Percentiles rank a stretch among this genome's conserved stretches.
Conservation (phyloP, 2,113 vertebrate species). For the Leucoraja erinaceus region DNA sequence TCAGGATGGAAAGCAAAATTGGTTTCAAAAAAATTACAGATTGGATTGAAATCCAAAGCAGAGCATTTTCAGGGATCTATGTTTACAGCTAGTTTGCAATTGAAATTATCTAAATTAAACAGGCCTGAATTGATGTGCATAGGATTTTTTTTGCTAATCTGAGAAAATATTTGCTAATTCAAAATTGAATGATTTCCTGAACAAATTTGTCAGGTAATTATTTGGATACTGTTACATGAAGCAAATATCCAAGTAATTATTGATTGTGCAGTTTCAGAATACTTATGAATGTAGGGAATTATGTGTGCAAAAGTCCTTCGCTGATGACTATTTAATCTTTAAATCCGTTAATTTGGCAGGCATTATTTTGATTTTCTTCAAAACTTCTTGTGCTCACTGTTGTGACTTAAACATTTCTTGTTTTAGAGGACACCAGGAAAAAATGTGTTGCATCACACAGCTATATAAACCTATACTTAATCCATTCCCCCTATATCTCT, state of each 20-base stretch:
- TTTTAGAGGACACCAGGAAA: not conserved
- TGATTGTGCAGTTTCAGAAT: not conserved
- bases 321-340: not conserved
- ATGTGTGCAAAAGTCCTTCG: not conserved
- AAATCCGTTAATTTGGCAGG: not conserved
- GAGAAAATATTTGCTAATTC: not conserved
- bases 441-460: not conserved
- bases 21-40: slow-evolving; percentile 9
- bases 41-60: slow-evolving; percentile 2
- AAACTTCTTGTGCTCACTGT: not conserved
- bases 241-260: not conserved
- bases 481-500: not conserved
- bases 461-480: not conserved
- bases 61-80: not conserved
- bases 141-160: not conserved
- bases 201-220: not conserved
- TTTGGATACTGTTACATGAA: slow-evolving; percentile 19
- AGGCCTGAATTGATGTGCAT: not conserved
- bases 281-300: not conserved
- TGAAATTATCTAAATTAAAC: slow-evolving; percentile 18
- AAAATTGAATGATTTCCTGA: not conserved
- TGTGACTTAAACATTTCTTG: not conserved
- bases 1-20: slow-evolving; percentile 20
- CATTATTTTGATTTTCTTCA: not conserved
- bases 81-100: slow-evolving; percentile 15